Conservation (phyloP, 2,888 invertebrate genomes). For the Nomada ruficornis region DNA sequence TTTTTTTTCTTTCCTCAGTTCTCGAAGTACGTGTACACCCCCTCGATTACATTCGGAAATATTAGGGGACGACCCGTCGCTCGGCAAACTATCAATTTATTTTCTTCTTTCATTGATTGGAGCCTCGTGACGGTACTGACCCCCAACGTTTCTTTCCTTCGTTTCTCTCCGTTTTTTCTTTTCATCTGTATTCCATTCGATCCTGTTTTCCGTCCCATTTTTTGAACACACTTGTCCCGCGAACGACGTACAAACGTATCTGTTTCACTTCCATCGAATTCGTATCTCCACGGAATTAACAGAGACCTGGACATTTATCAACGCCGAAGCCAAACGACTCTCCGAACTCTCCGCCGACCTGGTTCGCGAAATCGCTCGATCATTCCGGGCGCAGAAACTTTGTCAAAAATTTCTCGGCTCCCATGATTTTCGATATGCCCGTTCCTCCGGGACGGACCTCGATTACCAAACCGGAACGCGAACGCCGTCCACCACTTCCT, state of each 20-base stretch:
- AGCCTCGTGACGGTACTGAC: slow-evolving; percentile 43
- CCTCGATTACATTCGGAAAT: slow-evolving; percentile 84
- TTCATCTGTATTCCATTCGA: neutral
- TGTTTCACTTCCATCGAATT: too few species aligned
- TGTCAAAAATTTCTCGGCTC: too few species aligned
- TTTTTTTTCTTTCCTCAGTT: slow-evolving; percentile 61
- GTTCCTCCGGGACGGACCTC: neutral
- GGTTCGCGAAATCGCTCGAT: too few species aligned
- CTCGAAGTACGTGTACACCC: slow-evolving; percentile 79
- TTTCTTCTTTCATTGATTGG: slow-evolving; percentile 76
- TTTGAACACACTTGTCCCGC: neutral
- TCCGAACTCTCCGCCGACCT: too few species aligned
- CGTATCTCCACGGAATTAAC: too few species aligned
- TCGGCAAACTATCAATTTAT: slow-evolving; percentile 84
- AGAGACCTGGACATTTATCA: too few species aligned
- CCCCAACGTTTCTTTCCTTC: slow-evolving; percentile 8
- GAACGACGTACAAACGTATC: too few species aligned
- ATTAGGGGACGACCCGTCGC: slow-evolving; percentile 84
- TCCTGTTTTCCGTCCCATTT: neutral
- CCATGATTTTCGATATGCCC: neutral
- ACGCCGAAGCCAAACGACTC: too few species aligned
- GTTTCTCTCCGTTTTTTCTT: slow-evolving; percentile 1
- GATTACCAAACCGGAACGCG: slow-evolving; percentile 6
- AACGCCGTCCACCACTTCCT: slow-evolving; percentile 23
- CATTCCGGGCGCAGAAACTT: too few species aligned